Percentiles rank a stretch among this genome's conserved stretches.
Evolutionary conservation across 2,797 vertebrate genomes (phyloP).

Genomic region (Nyctibius grandis): DNA sequence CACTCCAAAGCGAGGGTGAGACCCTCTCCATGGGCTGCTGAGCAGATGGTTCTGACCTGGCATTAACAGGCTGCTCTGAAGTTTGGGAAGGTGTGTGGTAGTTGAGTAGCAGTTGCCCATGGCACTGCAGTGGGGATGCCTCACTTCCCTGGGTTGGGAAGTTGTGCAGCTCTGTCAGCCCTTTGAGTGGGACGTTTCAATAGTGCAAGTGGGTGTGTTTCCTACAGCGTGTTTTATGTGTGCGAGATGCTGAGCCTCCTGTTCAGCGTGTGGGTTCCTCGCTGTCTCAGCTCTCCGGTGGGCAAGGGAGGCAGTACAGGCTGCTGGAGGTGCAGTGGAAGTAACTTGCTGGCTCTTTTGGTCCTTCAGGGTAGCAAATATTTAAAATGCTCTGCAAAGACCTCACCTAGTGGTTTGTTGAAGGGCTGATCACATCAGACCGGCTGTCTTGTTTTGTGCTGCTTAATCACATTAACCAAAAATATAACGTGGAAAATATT

Average conservation of each 20-base stretch:
- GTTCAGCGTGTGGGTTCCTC: not conserved
- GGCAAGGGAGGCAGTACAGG: not conserved
- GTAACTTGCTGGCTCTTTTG: not conserved
- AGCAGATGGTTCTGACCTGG: slow-evolving; percentile 1
- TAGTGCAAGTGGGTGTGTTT: not conserved
- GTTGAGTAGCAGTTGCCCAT: not conserved
- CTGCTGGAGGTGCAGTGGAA: not conserved
- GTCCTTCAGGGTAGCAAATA: not conserved
- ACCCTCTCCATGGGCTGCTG: not conserved
- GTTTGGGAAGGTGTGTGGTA: not conserved
- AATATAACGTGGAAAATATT: not conserved
- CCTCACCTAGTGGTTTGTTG: not conserved
- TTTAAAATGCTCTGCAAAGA: not conserved
- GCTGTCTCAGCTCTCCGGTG: not conserved
- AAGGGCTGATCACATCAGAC: not conserved
- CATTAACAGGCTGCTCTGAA: not conserved
- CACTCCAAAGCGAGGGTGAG: not conserved
- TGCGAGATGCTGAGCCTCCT: not conserved
- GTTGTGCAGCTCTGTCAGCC: not conserved
- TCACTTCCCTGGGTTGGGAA: not conserved
- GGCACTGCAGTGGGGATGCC: fast-evolving
- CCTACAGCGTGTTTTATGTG: not conserved
- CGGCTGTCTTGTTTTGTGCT: not conserved
- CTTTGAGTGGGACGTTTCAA: not conserved
- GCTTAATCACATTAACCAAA: not conserved